Percentiles rank a stretch among this genome's conserved stretches.
Evolutionary conservation across 2,888 invertebrate species (phyloP).

Genomic region (Phortica okadai): DNA sequence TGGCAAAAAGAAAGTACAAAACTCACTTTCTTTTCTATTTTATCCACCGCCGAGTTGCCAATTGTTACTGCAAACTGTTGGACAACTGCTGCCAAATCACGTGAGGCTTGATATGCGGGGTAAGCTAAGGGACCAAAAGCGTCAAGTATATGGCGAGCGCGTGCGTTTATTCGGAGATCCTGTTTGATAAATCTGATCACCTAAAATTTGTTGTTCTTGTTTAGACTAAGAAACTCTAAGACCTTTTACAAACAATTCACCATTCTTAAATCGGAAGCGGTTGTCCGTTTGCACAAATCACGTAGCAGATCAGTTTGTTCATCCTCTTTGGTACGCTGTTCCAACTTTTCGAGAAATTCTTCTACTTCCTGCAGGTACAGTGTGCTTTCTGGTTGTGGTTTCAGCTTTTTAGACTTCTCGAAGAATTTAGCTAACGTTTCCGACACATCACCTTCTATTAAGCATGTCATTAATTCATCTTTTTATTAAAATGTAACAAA

Average conservation of each 20-base stretch:
- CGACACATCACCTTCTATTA: slow-evolving; percentile 84
- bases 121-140: slow-evolving; percentile 93
- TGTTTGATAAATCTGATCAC: slow-evolving; percentile 92
- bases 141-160: slow-evolving; percentile 93
- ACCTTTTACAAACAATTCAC: slow-evolving; percentile 50
- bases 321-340: slow-evolving; percentile 89
- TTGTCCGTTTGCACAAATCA: slow-evolving; percentile 85
- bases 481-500: background rate
- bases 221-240: background rate
- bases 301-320: slow-evolving; percentile 88
- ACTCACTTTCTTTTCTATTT: slow-evolving; percentile 40
- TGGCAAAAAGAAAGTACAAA: background rate
- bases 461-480: background rate
- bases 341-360: slow-evolving; percentile 84
- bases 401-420: slow-evolving; percentile 79
- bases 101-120: slow-evolving; percentile 89
- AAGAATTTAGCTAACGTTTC: slow-evolving; percentile 89
- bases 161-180: slow-evolving; percentile 94
- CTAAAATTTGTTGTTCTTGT: slow-evolving; percentile 44
- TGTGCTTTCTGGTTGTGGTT: slow-evolving; percentile 82
- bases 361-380: slow-evolving; percentile 88
- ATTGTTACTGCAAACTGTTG: slow-evolving; percentile 71
- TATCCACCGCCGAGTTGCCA: slow-evolving; percentile 11
- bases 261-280: slow-evolving; percentile 89
- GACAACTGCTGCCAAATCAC: slow-evolving; percentile 88